Percentiles rank a stretch among this genome's conserved stretches.
Evolutionary conservation across 2,797 vertebrate species (phyloP).

Genomic region (Prionace glauca): DNA sequence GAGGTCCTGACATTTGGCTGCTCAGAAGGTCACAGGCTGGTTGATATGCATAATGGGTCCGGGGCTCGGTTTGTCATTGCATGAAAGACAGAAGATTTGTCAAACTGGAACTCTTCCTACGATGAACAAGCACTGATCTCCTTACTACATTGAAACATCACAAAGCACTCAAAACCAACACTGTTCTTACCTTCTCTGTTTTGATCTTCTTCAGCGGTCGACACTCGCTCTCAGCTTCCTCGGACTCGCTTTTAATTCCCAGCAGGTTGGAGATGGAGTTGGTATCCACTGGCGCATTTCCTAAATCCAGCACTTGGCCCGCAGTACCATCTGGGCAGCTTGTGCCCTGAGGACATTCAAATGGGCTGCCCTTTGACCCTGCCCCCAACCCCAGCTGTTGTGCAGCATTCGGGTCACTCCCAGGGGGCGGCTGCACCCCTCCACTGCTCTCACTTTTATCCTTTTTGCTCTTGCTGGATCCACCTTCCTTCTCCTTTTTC

Average conservation of each 20-base stretch:
- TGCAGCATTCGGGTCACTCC: constrained; percentile 72
- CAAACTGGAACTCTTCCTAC: background rate
- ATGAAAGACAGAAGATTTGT: background rate
- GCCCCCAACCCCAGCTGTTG: constrained; percentile 60
- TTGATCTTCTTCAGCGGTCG: constrained; percentile 91
- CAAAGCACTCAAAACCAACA: background rate
- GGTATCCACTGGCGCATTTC: constrained; percentile 91
- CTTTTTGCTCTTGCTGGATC: constrained; percentile 89
- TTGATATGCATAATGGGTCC: background rate
- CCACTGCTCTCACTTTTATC: constrained; percentile 76
- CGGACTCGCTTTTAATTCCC: constrained; percentile 84
- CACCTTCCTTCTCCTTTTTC: constrained; percentile 90
- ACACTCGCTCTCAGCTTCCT: constrained; percentile 87
- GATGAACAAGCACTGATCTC: background rate
- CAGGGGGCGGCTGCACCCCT: constrained; percentile 45
- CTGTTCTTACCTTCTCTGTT: constrained; percentile 85
- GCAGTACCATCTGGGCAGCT: constrained; percentile 65
- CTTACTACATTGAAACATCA: background rate
- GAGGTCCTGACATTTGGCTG: background rate
- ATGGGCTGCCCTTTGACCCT: constrained; percentile 74
- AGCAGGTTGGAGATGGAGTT: constrained; percentile 83
- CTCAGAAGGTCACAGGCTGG: background rate
- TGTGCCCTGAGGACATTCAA: constrained; percentile 71
- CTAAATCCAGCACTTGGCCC: constrained; percentile 62
- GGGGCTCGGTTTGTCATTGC: background rate